These are phyloP conservation scores for Nerophis lumbriciformis DNA, from an alignment of 2,113 vertebrate genomes.

Conservation along the genomic window DNA sequence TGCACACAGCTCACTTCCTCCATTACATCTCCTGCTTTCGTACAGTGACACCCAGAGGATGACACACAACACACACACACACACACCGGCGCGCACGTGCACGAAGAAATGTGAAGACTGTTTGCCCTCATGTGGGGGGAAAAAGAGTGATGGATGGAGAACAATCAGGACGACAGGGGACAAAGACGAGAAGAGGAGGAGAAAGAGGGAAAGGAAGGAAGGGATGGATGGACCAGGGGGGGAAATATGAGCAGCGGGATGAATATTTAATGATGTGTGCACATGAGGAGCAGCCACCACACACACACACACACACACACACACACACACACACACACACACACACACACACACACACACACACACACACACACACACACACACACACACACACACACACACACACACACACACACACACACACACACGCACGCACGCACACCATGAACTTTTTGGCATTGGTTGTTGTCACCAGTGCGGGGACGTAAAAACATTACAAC, in stretches of 20 bases:
- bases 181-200: constrained; percentile 13
- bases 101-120: not conserved
- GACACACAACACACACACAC: constrained; percentile 18
- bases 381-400: constrained; percentile 7
- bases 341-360: constrained; percentile 11
- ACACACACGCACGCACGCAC: too few species aligned
- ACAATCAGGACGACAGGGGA: not conserved
- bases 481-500: too few species aligned
- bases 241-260: constrained; percentile 58
- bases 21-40: constrained; percentile 49
- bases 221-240: constrained; percentile 47
- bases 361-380: constrained; percentile 8
- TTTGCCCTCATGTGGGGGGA: not conserved
- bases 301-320: constrained; percentile 7
- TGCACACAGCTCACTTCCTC: constrained; percentile 11
- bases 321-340: constrained; percentile 8
- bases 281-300: constrained; percentile 42
- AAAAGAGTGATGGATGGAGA: not conserved
- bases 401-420: constrained; percentile 8
- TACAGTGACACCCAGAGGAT: constrained; percentile 65
- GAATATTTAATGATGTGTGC: constrained; percentile 78
- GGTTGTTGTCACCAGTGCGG: too few species aligned
- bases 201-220: constrained; percentile 28
- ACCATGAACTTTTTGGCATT: too few species aligned
- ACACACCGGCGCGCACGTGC: not conserved